Percentiles rank a stretch among this genome's conserved stretches.
These are phyloP conservation scores for Sebastes kiyomatsui DNA, from an alignment of 2,797 vertebrate genomes.

Conservation along the genomic window DNA sequence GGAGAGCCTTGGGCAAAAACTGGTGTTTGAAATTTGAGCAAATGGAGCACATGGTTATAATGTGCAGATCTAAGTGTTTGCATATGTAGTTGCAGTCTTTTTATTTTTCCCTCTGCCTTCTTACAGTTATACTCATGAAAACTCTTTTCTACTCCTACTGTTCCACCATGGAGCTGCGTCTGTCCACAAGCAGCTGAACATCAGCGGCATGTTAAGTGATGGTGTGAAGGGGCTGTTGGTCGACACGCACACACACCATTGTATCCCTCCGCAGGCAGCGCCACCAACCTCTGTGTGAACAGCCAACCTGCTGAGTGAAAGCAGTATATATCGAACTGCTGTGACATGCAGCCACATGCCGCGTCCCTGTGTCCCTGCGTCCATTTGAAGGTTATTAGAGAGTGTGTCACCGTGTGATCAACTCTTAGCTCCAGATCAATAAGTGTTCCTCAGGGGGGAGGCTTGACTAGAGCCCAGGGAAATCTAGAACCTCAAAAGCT, in stretches of 20 bases:
- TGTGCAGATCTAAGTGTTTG: not conserved
- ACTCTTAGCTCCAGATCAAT: slow-evolving; percentile 56
- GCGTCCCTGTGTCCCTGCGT: slow-evolving; percentile 21
- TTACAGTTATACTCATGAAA: not conserved
- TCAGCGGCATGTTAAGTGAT: slow-evolving; percentile 67
- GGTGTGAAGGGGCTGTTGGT: slow-evolving; percentile 55
- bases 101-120: not conserved
- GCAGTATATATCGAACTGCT: slow-evolving; percentile 56
- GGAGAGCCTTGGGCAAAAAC: not conserved
- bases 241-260: not conserved
- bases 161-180: not conserved
- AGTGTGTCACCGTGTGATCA: slow-evolving; percentile 45
- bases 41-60: not conserved
- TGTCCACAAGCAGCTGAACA: slow-evolving; percentile 27
- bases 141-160: not conserved
- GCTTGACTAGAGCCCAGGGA: slow-evolving; percentile 29
- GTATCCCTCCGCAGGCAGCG: slow-evolving; percentile 24
- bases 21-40: not conserved
- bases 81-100: not conserved
- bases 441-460: not conserved
- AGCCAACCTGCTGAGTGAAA: slow-evolving; percentile 62
- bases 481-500: not conserved
- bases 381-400: slow-evolving; percentile 46
- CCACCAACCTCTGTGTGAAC: slow-evolving; percentile 44
- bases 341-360: slow-evolving; percentile 45